Base-by-base conservation (phyloP, 2,113 vertebrate species). In the Malurus elegans region DNA sequence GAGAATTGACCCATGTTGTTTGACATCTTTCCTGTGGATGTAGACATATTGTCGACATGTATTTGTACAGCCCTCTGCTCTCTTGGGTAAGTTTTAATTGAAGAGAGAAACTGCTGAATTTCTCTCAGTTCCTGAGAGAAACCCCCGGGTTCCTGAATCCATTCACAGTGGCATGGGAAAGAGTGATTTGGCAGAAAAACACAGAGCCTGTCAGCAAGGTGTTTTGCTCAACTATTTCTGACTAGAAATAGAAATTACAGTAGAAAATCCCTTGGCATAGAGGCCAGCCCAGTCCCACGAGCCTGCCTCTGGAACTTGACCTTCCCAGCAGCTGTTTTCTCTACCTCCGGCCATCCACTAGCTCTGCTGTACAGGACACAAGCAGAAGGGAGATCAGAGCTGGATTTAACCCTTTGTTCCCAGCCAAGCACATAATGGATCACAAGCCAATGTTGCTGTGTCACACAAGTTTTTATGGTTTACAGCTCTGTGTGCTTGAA, bases 161-260 rank as follows among this genome's bases (percentile, higher is more conserved):
- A 65, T 76, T 76, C 79, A 45, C 36, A 51, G 29, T 76, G 34
- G 18, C 29, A 21, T 8, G 61, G 81, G 42, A 21, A 78, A 62
- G 61, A 84, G 13, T 47, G 56, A 81, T 85, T 87, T 82, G 75
- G 12, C 70, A 93, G 48, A 73, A 87, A 75, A 86, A 28, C n/a
- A 36, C 5, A 74, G 12, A 79, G 10, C 61, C 38, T 86, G 28
- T 70, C 72, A 83, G 28, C 40, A 64, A 87, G 13, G n/a, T 85
- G 36, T 79, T 72, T 93, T 45, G n/a, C 53, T 91, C 42, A 92
- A 29, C n/a, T 73, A 19, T 40, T 90, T 92, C 54, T 86, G 65
- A 40, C 19, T 74, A 66, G 60, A 80, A 93, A 51, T 51, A 71
- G 23, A 66, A 95, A 83, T 72, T 47, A 47, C 17, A 47, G 11